Conservation (phyloP, 2,797 vertebrate genomes). For the Takifugu rubripes region DNA sequence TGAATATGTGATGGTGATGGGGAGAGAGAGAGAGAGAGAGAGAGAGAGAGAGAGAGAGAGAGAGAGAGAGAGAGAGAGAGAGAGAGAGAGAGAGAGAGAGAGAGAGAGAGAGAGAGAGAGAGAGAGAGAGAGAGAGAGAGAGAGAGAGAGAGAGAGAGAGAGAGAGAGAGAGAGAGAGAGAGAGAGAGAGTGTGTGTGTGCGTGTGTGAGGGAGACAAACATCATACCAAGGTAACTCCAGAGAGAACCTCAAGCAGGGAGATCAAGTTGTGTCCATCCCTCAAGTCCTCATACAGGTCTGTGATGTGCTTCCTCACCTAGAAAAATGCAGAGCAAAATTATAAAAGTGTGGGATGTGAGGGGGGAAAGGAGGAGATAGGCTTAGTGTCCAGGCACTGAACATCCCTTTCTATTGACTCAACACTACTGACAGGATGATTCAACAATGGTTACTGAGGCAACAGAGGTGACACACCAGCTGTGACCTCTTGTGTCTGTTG, state of each 20-base stretch:
- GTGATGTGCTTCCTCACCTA: conserved; percentile 94
- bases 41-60: too few relatives aligned
- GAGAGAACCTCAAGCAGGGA: conserved; percentile 94
- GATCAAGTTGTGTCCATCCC: conserved; percentile 95
- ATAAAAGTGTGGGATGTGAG: too few relatives aligned
- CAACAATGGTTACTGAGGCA: conserved; percentile 33
- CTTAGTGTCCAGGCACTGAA: neutral
- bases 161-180: too few relatives aligned
- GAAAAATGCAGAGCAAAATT: neutral
- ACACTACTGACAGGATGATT: conserved; percentile 21
- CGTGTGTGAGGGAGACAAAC: neutral
- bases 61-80: too few relatives aligned
- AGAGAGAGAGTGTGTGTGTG: neutral
- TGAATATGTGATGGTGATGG: too few relatives aligned
- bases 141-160: too few relatives aligned
- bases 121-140: too few relatives aligned
- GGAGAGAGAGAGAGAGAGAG: too few relatives aligned
- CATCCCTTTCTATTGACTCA: conserved; percentile 23
- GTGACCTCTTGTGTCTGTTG: conserved; percentile 35
- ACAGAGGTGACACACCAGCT: conserved; percentile 41
- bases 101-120: too few relatives aligned
- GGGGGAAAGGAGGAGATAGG: neutral
- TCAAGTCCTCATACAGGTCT: conserved; percentile 92
- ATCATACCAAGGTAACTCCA: conserved; percentile 89
- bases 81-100: too few relatives aligned